A percentile compares a stretch with the other conserved stretches of the same genome.
These are phyloP conservation scores for Polypterus senegalus DNA, from an alignment of 2,113 vertebrate genomes.

Conservation along the genomic window DNA sequence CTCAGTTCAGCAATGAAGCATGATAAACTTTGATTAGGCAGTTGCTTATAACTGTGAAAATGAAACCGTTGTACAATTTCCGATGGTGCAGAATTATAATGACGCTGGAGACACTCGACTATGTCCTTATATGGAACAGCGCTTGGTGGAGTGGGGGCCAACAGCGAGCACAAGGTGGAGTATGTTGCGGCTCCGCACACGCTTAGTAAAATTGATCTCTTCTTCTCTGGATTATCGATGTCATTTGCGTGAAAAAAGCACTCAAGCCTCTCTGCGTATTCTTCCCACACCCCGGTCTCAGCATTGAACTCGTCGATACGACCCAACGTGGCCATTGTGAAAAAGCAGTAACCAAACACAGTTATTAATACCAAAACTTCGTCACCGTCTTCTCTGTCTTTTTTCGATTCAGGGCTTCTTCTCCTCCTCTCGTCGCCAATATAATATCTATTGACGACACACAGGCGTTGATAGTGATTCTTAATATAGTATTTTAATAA, in stretches of 20 bases:
- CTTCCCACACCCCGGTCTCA: not conserved
- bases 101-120: not conserved
- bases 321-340: slow-evolving; percentile 7
- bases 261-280: slow-evolving; percentile 3
- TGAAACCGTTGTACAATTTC: not conserved
- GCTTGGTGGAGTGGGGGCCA: not conserved
- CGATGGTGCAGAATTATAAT: not conserved
- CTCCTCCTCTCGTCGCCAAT: too few relatives aligned
- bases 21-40: too few relatives aligned
- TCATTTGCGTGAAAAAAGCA: slow-evolving; percentile 7
- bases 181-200: slow-evolving; percentile 11
- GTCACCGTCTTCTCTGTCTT: too few relatives aligned
- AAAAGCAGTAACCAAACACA: not conserved
- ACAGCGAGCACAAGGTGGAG: not conserved
- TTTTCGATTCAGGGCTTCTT: too few relatives aligned
- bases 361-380: too few relatives aligned
- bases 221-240: not conserved
- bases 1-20: too few relatives aligned
- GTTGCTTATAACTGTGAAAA: not conserved
- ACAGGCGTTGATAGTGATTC: too few relatives aligned
- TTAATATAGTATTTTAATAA: too few relatives aligned
- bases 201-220: slow-evolving; percentile 5
- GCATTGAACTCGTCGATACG: slow-evolving; percentile 1
- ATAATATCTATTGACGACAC: too few relatives aligned
- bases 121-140: not conserved